phyloP scores from a whole-genome alignment of 2,888 invertebrate species.

The Argyra leucocephala region DNA sequence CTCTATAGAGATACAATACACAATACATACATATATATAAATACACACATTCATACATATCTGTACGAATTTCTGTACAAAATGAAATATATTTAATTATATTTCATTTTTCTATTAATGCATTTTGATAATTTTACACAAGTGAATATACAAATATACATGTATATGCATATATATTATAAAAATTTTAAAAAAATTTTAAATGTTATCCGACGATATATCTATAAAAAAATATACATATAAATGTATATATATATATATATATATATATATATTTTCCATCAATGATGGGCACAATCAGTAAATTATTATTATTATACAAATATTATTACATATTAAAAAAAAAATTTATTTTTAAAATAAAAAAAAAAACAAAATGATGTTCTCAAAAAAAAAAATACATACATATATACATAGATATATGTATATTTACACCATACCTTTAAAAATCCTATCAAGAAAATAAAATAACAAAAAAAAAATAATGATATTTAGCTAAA shows the following conservation, averaged over 20 bases:
- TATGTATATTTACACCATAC: constrained; percentile 31
- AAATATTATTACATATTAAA: neutral
- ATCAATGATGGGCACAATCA: constrained; percentile 20
- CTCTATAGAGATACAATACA: too few species aligned
- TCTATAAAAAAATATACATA: too few species aligned
- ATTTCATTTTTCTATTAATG: neutral
- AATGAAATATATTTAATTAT: too few species aligned
- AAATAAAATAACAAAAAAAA: too few species aligned
- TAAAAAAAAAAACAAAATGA: constrained; percentile 24
- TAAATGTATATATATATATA: constrained; percentile 17
- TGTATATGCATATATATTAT: constrained; percentile 4
- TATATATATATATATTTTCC: constrained; percentile 18
- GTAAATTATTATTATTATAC: neutral
- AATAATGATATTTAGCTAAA: neutral
- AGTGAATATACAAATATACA: constrained; percentile 12
- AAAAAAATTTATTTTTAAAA: constrained; percentile 13
- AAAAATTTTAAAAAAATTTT: constrained; percentile 7
- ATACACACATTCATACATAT: too few species aligned
- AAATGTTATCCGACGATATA: too few species aligned
- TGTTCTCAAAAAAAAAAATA: constrained; percentile 25
- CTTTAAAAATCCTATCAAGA: constrained; percentile 8
- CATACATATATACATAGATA: constrained; percentile 29
- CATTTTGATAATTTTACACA: neutral
- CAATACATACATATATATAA: too few species aligned
- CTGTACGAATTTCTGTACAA: too few species aligned